Evolutionary conservation across 2,888 invertebrate genomes (phyloP), one percentile per base, ranked within the genome.

Genomic region (Hoplodrina blanda): DNA sequence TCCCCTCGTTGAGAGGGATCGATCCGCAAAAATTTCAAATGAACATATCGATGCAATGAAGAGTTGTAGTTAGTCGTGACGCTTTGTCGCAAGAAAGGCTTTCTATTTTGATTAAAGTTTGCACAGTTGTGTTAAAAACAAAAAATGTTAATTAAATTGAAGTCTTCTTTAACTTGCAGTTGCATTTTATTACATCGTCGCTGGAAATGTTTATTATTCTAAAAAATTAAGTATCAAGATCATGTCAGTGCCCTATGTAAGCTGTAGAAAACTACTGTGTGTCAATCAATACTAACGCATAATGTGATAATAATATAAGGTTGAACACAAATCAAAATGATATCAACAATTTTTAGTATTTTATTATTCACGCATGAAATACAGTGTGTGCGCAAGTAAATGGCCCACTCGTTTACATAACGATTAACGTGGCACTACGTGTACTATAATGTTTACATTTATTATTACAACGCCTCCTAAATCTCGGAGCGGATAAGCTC

Each of bases 361-460:
- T 62, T 72, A 77, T 72, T 67, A 64, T 72, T 78, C 61, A 77
- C 52, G 44, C 63, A 64, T 77, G 63, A 59, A 67, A 59, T 69
- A 64, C 41, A 56, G 65, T 66, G 66, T 57, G 61, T 72, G 63
- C 41, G 30, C 44, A 67, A 66, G 81, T 78, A 72, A 78, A 81
- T 64, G 57, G 72, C 72, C 66, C 52, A 67, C 46, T 67, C 33
- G 81, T 78, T 67, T 81, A 78, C 78, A 72, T 64, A 77, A 67
- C 61, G 78, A 77, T 77, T 77, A 78, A 77, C 78, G 78, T 76
- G 61, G 53, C 54, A 81, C 54, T 67, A 63, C 41, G 77, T 71
- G 63, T 71, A 72, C 78, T 81, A 81, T 81, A 19, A 33, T 78
- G 78, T 81, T 77, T 77, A 81, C 73, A 64, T 71, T 63, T 81